Evolutionary conservation across 2,888 invertebrate genomes (phyloP).

Genomic region (Andrena flavipes): DNA sequence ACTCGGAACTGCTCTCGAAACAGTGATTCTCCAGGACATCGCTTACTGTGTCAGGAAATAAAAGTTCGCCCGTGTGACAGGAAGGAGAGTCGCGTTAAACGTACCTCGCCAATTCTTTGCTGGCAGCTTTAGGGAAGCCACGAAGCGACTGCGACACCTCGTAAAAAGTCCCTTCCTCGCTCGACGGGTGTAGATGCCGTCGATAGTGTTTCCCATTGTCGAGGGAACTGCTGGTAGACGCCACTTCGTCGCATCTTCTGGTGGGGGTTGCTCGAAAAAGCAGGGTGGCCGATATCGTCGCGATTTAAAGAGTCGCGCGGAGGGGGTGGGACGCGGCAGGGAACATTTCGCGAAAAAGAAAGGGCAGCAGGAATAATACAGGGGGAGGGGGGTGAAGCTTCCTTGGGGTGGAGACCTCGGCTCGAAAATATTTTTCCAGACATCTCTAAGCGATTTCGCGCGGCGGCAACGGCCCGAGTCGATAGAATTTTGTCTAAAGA

Average conservation of each 20-base stretch:
- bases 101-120: constrained; percentile 4
- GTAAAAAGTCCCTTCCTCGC: constrained; percentile 43
- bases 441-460: constrained; percentile 74
- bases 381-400: constrained; percentile 5
- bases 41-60: background rate
- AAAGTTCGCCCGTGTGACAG: background rate
- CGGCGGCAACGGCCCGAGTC: constrained; percentile 61
- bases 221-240: constrained; percentile 15
- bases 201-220: constrained; percentile 50
- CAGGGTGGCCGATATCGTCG: constrained; percentile 53
- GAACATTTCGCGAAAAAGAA: constrained; percentile 21
- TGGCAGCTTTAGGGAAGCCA: constrained; percentile 13
- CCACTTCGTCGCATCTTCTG: constrained; percentile 21
- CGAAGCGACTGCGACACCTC: constrained; percentile 1
- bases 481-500: constrained; percentile 80
- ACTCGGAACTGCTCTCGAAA: constrained; percentile 19
- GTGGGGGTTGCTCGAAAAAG: constrained; percentile 37
- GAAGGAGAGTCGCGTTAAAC: background rate
- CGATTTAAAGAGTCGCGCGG: constrained; percentile 57
- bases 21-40: constrained; percentile 4
- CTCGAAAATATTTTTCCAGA: constrained; percentile 78
- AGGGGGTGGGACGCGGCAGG: background rate
- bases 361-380: constrained; percentile 29
- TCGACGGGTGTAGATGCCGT: constrained; percentile 23
- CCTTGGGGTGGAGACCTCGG: constrained; percentile 4